phyloP scores from a whole-genome alignment of 1,140 invertebrate species.

The Drosophila punjabiensis region DNA sequence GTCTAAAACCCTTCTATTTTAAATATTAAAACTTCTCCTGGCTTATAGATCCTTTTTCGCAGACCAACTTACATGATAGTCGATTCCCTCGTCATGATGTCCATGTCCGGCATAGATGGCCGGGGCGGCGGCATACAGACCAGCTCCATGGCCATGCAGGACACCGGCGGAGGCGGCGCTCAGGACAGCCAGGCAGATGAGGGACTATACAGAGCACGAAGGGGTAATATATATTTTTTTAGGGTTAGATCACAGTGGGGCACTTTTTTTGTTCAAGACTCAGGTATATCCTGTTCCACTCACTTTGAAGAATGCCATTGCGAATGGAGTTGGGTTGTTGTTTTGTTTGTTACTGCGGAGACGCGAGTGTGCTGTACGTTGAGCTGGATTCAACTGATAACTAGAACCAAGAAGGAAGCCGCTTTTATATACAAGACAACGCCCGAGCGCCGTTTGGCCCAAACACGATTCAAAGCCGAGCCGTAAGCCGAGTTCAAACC shows the following conservation, averaged over 20 bases:
- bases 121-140: constrained; percentile 66
- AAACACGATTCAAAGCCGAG: constrained; percentile 56
- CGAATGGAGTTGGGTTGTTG: constrained; percentile 43
- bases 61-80: constrained; percentile 77
- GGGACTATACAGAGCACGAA: constrained; percentile 65
- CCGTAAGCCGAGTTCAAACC: constrained; percentile 30
- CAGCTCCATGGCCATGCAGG: constrained; percentile 69
- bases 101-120: constrained; percentile 72
- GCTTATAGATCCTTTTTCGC: too few relatives aligned
- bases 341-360: constrained; percentile 22
- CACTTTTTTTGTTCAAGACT: neutral
- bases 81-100: constrained; percentile 74
- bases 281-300: constrained; percentile 58
- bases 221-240: neutral
- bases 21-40: neutral
- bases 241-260: neutral
- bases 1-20: neutral
- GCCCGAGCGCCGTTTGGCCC: constrained; percentile 60
- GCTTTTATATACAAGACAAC: constrained; percentile 85
- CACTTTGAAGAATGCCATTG: constrained; percentile 85
- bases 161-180: constrained; percentile 81
- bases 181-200: constrained; percentile 83
- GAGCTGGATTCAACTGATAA: constrained; percentile 85
- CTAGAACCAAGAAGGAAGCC: constrained; percentile 85
- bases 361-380: constrained; percentile 70